phyloP scores from a whole-genome alignment of 2,888 invertebrate species.

The Amphimallon solstitiale region DNA sequence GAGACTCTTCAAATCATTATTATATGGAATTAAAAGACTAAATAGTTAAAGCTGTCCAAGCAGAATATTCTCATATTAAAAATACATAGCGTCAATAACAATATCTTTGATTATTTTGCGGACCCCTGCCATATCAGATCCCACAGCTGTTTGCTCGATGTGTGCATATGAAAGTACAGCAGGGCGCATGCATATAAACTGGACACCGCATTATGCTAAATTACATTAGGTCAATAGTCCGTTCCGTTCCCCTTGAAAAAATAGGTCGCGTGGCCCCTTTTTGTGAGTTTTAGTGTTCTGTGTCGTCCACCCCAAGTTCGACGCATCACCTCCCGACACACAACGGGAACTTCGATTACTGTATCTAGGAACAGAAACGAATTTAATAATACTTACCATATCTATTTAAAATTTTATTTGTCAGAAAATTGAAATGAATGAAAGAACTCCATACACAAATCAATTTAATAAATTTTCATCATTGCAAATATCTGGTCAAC shows the following conservation, averaged over 20 bases:
- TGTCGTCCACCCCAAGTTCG: constrained; percentile 58
- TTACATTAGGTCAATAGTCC: constrained; percentile 58
- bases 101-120: constrained; percentile 43
- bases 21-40: no score
- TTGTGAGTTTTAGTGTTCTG: constrained; percentile 59
- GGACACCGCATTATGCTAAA: constrained; percentile 59
- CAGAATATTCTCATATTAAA: background rate
- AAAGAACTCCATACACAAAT: no score
- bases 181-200: constrained; percentile 42
- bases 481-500: no score
- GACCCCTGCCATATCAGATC: constrained; percentile 49
- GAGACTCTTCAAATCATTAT: no score
- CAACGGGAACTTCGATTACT: background rate
- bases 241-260: constrained; percentile 53
- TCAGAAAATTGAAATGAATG: no score
- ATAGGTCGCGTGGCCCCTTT: constrained; percentile 62
- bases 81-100: background rate
- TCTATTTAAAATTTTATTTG: no score
- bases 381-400: no score
- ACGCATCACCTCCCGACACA: constrained; percentile 52
- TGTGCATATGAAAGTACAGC: constrained; percentile 19
- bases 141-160: constrained; percentile 49
- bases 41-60: no score
- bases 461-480: no score
- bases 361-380: background rate